These are phyloP conservation scores for Peromyscus maniculatus DNA, from an alignment of 2,113 vertebrate species.

Conservation along the genomic window DNA sequence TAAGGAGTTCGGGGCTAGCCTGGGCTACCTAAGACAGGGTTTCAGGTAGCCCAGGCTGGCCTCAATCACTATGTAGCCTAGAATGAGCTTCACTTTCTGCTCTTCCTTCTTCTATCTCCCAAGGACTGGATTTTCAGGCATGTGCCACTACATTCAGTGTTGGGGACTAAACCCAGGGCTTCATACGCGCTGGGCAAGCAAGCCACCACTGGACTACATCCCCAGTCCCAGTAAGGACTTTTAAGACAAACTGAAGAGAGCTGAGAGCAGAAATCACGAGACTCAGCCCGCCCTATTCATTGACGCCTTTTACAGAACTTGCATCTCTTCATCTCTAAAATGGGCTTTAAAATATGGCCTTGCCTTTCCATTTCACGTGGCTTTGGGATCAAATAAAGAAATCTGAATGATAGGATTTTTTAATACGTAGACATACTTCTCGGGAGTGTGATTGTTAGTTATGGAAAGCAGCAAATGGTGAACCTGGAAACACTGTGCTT, in stretches of 20 bases:
- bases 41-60: not conserved
- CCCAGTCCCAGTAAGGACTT: not conserved
- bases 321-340: constrained; percentile 22
- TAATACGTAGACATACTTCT: not conserved
- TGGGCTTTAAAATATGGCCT: not conserved
- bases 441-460: not conserved
- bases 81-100: not conserved
- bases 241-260: not conserved
- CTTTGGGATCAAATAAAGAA: constrained; percentile 43
- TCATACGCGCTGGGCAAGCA: not conserved
- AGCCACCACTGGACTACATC: not conserved
- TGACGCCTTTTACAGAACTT: not conserved
- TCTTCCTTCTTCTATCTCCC: not conserved
- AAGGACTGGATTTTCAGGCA: not conserved
- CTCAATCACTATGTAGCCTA: not conserved
- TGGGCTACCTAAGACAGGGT: not conserved
- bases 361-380: not conserved
- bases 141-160: not conserved
- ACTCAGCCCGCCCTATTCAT: not conserved
- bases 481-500: not conserved
- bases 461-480: constrained; percentile 5
- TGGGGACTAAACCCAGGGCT: not conserved
- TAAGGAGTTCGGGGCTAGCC: too few species aligned
- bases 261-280: not conserved
- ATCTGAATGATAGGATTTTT: not conserved